Percentiles rank a stretch among this genome's conserved stretches.
Evolutionary conservation across 2,113 vertebrate species (phyloP).

Genomic region (Plecturocebus donacophilus): DNA sequence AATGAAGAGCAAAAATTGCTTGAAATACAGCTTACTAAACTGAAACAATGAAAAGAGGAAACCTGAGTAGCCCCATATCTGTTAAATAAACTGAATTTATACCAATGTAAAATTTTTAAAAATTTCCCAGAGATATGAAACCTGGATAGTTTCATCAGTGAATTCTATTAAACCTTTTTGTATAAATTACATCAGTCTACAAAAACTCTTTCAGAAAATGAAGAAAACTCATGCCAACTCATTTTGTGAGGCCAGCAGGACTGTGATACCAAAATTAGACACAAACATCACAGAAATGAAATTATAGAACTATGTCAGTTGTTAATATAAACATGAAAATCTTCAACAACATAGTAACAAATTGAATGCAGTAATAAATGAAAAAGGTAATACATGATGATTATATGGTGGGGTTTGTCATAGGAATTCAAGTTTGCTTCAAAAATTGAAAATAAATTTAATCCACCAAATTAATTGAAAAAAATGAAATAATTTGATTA

Average conservation of each 20-base stretch:
- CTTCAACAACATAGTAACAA: not conserved
- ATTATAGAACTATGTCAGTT: not conserved
- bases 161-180: not conserved
- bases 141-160: not conserved
- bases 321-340: not conserved
- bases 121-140: not conserved
- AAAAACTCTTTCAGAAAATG: not conserved
- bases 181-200: not conserved
- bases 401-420: not conserved
- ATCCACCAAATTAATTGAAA: not conserved
- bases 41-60: not conserved
- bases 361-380: not conserved
- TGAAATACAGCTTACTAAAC: not conserved
- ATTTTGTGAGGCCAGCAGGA: not conserved
- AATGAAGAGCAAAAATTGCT: not conserved
- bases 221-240: not conserved
- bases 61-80: not conserved
- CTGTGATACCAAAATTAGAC: not conserved
- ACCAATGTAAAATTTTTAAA: not conserved
- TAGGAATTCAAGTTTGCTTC: not conserved
- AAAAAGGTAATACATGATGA: too few relatives aligned
- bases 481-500: not conserved
- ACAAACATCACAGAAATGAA: not conserved
- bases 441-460: conserved; percentile 8
- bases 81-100: not conserved